A percentile compares a stretch with the other conserved stretches of the same genome.
Conservation (phyloP, 2,797 vertebrate genomes). For the Sebastes oblongus region DNA sequence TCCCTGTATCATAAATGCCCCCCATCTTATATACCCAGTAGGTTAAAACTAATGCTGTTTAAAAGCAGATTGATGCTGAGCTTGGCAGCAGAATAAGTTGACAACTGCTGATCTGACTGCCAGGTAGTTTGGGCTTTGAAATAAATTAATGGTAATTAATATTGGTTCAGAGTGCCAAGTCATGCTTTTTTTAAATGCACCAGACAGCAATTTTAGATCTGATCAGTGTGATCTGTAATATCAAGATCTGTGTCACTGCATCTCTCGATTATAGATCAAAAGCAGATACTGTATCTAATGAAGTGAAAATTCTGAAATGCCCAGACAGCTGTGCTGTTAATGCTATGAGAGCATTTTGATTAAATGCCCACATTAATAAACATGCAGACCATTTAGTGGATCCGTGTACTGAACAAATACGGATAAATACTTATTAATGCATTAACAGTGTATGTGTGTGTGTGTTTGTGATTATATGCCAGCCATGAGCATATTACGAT, state of each 20-base stretch:
- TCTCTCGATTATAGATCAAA: neutral
- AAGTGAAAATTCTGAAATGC: neutral
- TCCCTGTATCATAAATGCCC: neutral
- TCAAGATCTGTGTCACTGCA: neutral
- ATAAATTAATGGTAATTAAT: neutral
- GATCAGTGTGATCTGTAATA: neutral
- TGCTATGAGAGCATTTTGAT: neutral
- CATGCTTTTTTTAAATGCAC: neutral
- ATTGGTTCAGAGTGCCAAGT: neutral
- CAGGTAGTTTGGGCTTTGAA: neutral
- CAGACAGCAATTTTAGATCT: neutral
- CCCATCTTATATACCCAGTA: neutral
- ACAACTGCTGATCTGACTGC: neutral
- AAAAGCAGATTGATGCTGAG: neutral
- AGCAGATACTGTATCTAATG: neutral
- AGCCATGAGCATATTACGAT: neutral
- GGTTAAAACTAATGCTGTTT: neutral
- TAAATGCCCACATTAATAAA: neutral
- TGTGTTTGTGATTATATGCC: neutral
- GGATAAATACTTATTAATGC: neutral
- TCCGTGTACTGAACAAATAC: neutral
- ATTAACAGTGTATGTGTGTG: neutral
- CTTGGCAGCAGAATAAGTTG: neutral
- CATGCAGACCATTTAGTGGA: neutral
- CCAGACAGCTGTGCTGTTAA: neutral